Evolutionary conservation across 2,888 invertebrate genomes (phyloP).

Genomic region (Campoletis raptor): DNA sequence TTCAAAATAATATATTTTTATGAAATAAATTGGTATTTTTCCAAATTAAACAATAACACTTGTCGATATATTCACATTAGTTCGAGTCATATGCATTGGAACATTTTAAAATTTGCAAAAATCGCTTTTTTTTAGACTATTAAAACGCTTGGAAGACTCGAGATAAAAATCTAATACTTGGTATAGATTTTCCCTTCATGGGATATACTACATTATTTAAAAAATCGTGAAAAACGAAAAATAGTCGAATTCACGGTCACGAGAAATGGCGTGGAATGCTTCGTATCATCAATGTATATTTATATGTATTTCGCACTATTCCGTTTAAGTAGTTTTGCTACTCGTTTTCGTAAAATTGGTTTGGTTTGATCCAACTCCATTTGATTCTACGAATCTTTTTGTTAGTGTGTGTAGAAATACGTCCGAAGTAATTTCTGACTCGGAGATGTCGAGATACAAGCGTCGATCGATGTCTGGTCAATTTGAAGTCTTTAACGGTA

Average conservation of each 20-base stretch:
- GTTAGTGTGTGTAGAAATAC: not conserved
- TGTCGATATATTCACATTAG: not conserved
- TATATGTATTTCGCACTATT: not conserved
- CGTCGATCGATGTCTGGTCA: slow-evolving; percentile 9
- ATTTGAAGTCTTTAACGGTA: not conserved
- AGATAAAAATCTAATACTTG: not conserved
- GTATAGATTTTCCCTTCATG: not conserved
- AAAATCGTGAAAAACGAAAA: not conserved
- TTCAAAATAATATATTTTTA: too few relatives aligned
- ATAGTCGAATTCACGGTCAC: not conserved
- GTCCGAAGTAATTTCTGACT: not conserved
- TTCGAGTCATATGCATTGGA: not conserved
- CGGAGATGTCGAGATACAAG: not conserved
- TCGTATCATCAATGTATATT: too few relatives aligned
- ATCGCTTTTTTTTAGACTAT: not conserved
- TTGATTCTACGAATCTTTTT: not conserved
- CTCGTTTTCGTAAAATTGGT: not conserved
- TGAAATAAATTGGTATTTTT: too few relatives aligned
- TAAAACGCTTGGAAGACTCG: not conserved
- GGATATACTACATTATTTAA: not conserved
- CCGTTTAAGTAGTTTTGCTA: not conserved
- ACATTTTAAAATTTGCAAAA: not conserved
- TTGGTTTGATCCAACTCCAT: not conserved
- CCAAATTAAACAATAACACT: not conserved
- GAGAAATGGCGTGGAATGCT: too few relatives aligned